Base-by-base conservation (phyloP, 2,797 vertebrate species). In the Orientallactaga sibirica region DNA sequence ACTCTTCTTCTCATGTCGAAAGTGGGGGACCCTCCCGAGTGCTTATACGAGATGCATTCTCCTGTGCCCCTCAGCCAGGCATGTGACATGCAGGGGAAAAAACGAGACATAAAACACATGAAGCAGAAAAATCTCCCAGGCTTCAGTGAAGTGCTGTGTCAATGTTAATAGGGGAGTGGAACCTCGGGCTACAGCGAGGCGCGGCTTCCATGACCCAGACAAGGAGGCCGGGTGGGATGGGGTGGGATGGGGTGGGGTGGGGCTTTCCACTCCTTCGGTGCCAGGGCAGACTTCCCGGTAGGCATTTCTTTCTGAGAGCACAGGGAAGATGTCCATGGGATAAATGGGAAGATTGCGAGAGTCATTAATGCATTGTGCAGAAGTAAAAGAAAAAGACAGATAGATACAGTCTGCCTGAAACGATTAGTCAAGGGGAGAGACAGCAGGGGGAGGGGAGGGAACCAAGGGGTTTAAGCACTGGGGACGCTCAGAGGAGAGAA, bases 71-170 rank as follows among this genome's bases (percentile, higher is more conserved):
- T 94, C 67, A 48, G 92, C 94, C 71, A 93, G 77, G 74, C 61
- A 25, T 5, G 75, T 25, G 79, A 71, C 74, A 20, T 94, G 43
- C 82, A 48, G 76, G 86, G 58, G 24, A 91, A 92, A 92, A 87
- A 89, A 88, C 93, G 76, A 96, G 29, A 78, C 83, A 89, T 97
- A 94, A 97, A 97, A 92, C 88, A 82, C 84, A 70, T 71, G 93
- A 93, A 95, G 97, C 95, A 97, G 95, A 95, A 97, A 97, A 94
- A 94, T 96, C n/a, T 68, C 95, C 87, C 79, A 74, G 29, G 68
- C 86, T 95, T 78, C 68, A 81, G 90, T 82, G 86, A 89, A 92
- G 83, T 90, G 90, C 64, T 79, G 37, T 83, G 93, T 92, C 86
- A 92, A 0, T 86, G 90, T 91, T 97, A 93, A 93, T 88, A 58